Evolutionary conservation across 37 sponge, comb jelly and placozoan genomes (phyloP).

Genomic region (Sycon ciliatum): DNA sequence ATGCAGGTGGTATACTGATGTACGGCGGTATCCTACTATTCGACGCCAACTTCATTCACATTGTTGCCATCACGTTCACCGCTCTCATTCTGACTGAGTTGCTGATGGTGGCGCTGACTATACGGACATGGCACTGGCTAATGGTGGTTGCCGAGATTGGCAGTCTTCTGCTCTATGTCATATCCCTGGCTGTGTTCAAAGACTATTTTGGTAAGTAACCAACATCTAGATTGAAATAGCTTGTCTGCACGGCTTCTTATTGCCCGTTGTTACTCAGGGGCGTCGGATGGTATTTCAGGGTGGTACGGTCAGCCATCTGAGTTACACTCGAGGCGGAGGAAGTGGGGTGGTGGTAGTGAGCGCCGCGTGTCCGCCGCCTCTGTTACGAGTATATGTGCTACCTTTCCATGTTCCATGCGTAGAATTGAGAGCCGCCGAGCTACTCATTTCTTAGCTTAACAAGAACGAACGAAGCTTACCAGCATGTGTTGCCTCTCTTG

Average conservation of each 20-base stretch:
- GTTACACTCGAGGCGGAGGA: no score
- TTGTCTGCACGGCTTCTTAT: no score
- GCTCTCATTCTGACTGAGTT: constrained; percentile 81
- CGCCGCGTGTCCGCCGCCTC: no score
- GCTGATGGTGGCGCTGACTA: constrained; percentile 85
- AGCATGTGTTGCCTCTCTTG: no score
- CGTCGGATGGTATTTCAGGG: no score
- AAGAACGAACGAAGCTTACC: neutral
- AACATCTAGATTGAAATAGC: no score
- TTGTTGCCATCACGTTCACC: constrained; percentile 88
- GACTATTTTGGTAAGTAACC: constrained; percentile 67
- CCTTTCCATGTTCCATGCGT: no score
- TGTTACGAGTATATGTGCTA: no score
- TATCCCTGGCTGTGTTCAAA: constrained; percentile 60
- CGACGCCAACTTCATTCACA: constrained; percentile 67
- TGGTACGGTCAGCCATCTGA: no score
- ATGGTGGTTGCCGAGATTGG: constrained; percentile 74
- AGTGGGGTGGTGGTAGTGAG: no score
- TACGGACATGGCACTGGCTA: constrained; percentile 84
- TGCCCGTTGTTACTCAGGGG: no score
- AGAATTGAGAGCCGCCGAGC: no score
- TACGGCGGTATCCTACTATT: constrained; percentile 62
- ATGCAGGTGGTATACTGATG: constrained; percentile 68
- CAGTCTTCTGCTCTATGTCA: constrained; percentile 57
- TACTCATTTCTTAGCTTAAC: neutral